Evolutionary conservation across 2,113 vertebrate genomes (phyloP).

Genomic region (Oreochromis niloticus): DNA sequence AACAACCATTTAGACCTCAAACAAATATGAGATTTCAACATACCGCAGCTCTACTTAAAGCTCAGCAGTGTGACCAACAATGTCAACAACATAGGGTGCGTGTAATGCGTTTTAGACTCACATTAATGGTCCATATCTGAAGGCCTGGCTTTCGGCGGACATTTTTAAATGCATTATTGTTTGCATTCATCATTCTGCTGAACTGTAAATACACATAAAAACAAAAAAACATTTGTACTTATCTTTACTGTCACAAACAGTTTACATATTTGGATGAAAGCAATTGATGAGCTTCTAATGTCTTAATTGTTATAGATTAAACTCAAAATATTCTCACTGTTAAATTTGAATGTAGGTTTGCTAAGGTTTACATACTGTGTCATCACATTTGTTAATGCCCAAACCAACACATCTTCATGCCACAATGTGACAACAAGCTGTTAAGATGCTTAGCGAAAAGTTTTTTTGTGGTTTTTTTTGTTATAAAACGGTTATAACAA

Average conservation of each 20-base stretch:
- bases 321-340: background rate
- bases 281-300: background rate
- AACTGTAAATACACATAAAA: slow-evolving; percentile 47
- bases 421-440: background rate
- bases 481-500: background rate
- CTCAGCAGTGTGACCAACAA: background rate
- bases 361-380: rapidly evolving
- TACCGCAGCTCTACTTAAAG: background rate
- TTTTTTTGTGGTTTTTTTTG: rapidly evolving
- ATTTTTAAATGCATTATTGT: slow-evolving; percentile 45
- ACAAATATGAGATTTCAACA: background rate
- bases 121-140: slow-evolving; percentile 91
- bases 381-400: background rate
- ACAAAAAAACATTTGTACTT: background rate
- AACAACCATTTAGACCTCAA: background rate
- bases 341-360: background rate
- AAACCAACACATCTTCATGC: background rate
- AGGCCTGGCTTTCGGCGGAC: slow-evolving; percentile 76
- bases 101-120: slow-evolving; percentile 57
- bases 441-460: background rate
- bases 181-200: slow-evolving; percentile 75
- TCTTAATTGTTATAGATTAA: background rate
- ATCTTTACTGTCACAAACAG: background rate
- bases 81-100: background rate
- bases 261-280: background rate